phyloP scores from a whole-genome alignment of 2,797 vertebrate genomes.

The Diceros bicornis region DNA sequence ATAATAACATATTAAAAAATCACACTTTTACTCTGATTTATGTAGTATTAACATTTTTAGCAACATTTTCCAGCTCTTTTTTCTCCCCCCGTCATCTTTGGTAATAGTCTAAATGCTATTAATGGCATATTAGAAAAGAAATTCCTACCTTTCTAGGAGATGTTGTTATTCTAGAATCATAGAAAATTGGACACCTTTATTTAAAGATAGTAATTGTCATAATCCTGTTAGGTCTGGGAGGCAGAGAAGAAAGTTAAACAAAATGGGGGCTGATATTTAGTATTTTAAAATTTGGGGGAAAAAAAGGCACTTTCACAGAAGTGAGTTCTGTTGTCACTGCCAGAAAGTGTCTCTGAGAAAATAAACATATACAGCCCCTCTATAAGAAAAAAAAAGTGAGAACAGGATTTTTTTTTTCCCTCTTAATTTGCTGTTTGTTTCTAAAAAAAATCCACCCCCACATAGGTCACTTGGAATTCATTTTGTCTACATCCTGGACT shows the following conservation, averaged over 20 bases:
- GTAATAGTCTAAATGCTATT: conserved; percentile 50
- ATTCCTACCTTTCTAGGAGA: not conserved
- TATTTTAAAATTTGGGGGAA: conserved; percentile 17
- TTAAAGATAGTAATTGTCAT: conserved; percentile 21
- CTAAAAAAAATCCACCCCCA: conserved; percentile 94
- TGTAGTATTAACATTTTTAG: not conserved
- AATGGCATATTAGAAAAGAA: not conserved
- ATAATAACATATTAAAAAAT: not conserved
- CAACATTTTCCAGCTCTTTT: not conserved
- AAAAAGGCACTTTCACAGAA: conserved; percentile 82
- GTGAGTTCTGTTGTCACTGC: conserved; percentile 87
- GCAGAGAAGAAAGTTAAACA: conserved; percentile 25
- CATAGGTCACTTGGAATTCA: conserved; percentile 96
- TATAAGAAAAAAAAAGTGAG: conserved; percentile 92
- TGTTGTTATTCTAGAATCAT: not conserved
- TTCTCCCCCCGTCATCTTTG: not conserved
- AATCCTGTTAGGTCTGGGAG: not conserved
- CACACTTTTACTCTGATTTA: not conserved
- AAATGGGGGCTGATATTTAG: conserved; percentile 53
- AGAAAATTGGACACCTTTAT: not conserved
- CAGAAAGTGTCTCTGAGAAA: conserved; percentile 90
- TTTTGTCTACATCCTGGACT: conserved; percentile 96
- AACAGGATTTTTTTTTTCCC: conserved; percentile 91
- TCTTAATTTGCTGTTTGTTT: conserved; percentile 87
- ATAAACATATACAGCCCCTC: conserved; percentile 63